Conservation (phyloP, 2,888 invertebrate genomes). For the Drosophila gaucha region DNA sequence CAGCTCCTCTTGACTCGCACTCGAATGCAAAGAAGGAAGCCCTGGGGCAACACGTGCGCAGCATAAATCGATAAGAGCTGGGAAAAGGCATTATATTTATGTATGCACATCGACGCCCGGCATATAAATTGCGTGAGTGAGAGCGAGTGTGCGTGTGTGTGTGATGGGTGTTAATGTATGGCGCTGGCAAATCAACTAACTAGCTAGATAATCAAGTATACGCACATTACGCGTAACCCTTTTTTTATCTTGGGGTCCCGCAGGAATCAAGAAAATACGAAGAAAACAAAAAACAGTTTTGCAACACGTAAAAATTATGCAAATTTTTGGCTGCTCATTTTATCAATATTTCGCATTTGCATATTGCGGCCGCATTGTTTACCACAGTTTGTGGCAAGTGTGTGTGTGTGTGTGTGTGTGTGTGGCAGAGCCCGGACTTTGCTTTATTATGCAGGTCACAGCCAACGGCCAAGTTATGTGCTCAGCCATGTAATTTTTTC, state of each 20-base stretch:
- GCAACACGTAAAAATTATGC: slow-evolving; percentile 68
- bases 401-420: too few species aligned
- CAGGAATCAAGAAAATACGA: slow-evolving; percentile 19
- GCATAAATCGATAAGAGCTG: slow-evolving; percentile 53
- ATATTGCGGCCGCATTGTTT: slow-evolving; percentile 71
- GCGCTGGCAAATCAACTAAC: slow-evolving; percentile 60
- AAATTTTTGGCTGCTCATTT: slow-evolving; percentile 58
- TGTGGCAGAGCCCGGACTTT: slow-evolving; percentile 1
- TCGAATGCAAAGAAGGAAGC: slow-evolving; percentile 29
- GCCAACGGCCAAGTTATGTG: slow-evolving; percentile 53
- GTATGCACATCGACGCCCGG: slow-evolving; percentile 55
- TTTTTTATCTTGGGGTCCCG: neutral
- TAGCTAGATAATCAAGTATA: slow-evolving; percentile 54
- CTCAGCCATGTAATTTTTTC: slow-evolving; percentile 61
- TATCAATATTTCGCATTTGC: slow-evolving; percentile 72
- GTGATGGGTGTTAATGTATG: slow-evolving; percentile 59
- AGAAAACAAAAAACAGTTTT: slow-evolving; percentile 42
- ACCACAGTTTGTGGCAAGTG: slow-evolving; percentile 55
- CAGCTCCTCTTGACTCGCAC: slow-evolving; percentile 1
- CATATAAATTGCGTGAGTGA: slow-evolving; percentile 55
- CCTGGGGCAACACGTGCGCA: slow-evolving; percentile 38
- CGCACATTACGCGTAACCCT: slow-evolving; percentile 4
- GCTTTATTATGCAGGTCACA: slow-evolving; percentile 72
- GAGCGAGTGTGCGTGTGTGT: slow-evolving; percentile 5
- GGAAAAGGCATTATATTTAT: slow-evolving; percentile 66